Conservation (phyloP, 2,888 invertebrate genomes). For the Crematogaster levior region DNA sequence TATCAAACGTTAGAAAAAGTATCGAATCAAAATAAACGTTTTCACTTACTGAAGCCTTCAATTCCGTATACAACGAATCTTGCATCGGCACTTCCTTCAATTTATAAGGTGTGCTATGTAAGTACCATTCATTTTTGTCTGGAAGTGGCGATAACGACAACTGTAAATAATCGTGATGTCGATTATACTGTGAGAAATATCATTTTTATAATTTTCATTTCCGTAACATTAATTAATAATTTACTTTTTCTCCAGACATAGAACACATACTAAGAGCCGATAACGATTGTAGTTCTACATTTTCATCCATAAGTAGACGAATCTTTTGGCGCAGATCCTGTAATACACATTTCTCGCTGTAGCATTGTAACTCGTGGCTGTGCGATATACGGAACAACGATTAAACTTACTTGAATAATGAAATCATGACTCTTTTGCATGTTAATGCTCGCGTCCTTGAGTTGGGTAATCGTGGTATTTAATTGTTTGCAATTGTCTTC, state of each 20-base stretch:
- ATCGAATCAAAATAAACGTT: background rate
- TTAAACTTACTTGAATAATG: conserved; percentile 23
- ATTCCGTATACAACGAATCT: conserved; percentile 43
- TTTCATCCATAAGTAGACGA: conserved; percentile 8
- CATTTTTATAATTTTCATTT: conserved; percentile 3
- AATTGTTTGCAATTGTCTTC: conserved; percentile 18
- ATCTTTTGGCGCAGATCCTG: conserved; percentile 28
- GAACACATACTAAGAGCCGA: background rate
- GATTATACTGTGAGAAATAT: background rate
- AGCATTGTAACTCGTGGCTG: background rate
- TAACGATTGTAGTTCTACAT: conserved; percentile 23
- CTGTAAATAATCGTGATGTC: conserved; percentile 3
- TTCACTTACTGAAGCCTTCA: conserved; percentile 39
- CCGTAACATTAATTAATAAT: background rate
- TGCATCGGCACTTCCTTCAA: background rate
- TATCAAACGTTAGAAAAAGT: too few species aligned
- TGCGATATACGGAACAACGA: too few species aligned
- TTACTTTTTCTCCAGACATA: conserved; percentile 2
- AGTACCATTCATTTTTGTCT: background rate
- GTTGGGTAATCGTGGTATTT: background rate
- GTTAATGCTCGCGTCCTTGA: background rate
- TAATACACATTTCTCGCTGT: background rate
- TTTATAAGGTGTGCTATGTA: conserved; percentile 38
- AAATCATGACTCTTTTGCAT: conserved; percentile 11
- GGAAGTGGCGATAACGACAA: background rate